phyloP scores from a whole-genome alignment of 2,888 invertebrate genomes.

The Andrena fulva region DNA sequence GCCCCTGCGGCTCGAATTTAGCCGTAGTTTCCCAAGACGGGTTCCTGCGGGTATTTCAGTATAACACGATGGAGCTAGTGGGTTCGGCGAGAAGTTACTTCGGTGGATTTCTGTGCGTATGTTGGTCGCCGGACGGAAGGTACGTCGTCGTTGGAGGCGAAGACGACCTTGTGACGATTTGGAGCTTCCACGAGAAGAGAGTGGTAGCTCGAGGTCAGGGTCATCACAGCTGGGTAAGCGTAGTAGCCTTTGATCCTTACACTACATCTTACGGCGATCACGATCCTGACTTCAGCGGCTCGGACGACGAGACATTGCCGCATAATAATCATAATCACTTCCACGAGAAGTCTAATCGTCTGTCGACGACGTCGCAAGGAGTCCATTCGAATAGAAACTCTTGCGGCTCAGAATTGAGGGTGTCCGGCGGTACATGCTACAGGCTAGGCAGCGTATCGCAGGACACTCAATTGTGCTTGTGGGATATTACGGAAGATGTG shows the following conservation, averaged over 20 bases:
- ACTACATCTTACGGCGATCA: conserved; percentile 89
- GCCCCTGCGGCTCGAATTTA: conserved; percentile 96
- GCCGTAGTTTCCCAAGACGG: conserved; percentile 98
- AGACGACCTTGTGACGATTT: conserved; percentile 99
- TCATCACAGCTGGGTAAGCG: conserved; percentile 99
- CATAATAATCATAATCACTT: conserved; percentile 81
- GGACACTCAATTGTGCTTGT: conserved; percentile 98
- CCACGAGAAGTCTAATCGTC: conserved; percentile 79
- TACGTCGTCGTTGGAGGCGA: conserved; percentile 99
- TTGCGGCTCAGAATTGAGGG: conserved; percentile 83
- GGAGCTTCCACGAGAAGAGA: conserved; percentile 96
- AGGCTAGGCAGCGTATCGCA: conserved; percentile 98
- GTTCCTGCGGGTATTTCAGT: conserved; percentile 97
- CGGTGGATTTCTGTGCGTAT: conserved; percentile 98
- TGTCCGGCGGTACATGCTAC: conserved; percentile 88
- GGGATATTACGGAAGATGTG: conserved; percentile 99
- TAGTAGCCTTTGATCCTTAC: conserved; percentile 97
- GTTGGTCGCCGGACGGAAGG: conserved; percentile 98
- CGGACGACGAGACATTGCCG: conserved; percentile 86
- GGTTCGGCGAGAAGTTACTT: conserved; percentile 98
- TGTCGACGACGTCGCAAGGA: conserved; percentile 78
- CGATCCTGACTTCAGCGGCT: conserved; percentile 86
- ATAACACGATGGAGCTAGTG: conserved; percentile 98
- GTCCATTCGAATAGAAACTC: conserved; percentile 84
- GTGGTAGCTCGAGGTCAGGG: conserved; percentile 99